A percentile compares a stretch with the other conserved stretches of the same genome.
Conservation (phyloP, 2,888 invertebrate genomes). For the Orthosia incerta region DNA sequence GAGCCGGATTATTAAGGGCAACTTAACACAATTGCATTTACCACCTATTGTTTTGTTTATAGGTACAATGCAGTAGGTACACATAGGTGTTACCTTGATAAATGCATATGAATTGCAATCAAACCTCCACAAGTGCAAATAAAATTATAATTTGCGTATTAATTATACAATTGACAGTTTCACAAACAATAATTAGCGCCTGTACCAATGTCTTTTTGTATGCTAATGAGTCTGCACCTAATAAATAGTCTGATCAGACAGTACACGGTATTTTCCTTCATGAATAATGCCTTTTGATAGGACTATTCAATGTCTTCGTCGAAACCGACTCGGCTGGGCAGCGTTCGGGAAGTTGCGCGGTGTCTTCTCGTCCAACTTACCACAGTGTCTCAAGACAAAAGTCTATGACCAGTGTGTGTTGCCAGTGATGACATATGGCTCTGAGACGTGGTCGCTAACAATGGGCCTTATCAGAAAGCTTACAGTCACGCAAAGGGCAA, state of each 20-base stretch:
- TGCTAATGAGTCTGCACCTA: slow-evolving; percentile 47
- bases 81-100: not conserved
- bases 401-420: too few species aligned
- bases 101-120: slow-evolving; percentile 28
- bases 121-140: slow-evolving; percentile 37
- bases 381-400: too few species aligned
- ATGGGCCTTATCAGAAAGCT: too few species aligned
- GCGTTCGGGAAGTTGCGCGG: too few species aligned
- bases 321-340: too few species aligned
- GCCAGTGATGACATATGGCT: too few species aligned
- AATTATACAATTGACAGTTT: slow-evolving; percentile 57
- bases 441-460: too few species aligned
- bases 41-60: not conserved
- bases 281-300: not conserved
- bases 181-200: slow-evolving; percentile 47
- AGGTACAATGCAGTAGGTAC: too few species aligned
- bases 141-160: slow-evolving; percentile 49
- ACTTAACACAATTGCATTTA: slow-evolving; percentile 10
- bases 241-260: slow-evolving; percentile 47
- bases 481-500: too few species aligned
- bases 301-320: too few species aligned
- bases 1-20: too few species aligned
- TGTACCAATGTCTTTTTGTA: slow-evolving; percentile 56
- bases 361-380: too few species aligned
- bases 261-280: slow-evolving; percentile 23